Evolutionary conservation across 1,140 invertebrate species (phyloP).

Genomic region (Cydia strobilella): DNA sequence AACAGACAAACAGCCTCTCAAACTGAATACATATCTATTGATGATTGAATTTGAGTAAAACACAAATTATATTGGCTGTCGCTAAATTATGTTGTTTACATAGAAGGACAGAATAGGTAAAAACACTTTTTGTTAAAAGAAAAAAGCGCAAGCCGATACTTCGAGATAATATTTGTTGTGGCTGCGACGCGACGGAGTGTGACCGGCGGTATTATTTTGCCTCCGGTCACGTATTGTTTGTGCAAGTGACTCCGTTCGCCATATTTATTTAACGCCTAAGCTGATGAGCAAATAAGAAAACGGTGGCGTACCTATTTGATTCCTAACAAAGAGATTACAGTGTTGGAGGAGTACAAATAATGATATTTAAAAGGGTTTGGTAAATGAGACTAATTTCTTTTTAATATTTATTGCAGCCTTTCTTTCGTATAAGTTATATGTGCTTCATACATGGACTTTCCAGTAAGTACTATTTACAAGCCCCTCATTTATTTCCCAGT

Average conservation of each 20-base stretch:
- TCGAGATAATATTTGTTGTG: conserved; percentile 24
- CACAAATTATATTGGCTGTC: background rate
- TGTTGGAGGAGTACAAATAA: conserved; percentile 7
- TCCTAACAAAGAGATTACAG: background rate
- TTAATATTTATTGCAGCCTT: background rate
- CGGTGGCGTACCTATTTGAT: background rate
- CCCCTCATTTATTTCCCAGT: too few species aligned
- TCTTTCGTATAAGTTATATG: too few species aligned
- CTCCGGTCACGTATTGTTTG: conserved; percentile 28
- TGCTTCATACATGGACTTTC: too few species aligned
- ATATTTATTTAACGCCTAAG: conserved; percentile 24
- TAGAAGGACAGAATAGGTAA: background rate
- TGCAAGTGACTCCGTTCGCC: background rate
- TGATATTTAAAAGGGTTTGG: background rate
- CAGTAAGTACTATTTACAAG: too few species aligned
- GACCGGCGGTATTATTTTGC: conserved; percentile 25
- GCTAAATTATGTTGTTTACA: conserved; percentile 2
- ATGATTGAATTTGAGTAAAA: too few species aligned
- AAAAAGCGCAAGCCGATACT: background rate
- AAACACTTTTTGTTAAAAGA: background rate
- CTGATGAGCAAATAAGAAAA: conserved; percentile 27
- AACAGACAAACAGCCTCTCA: too few species aligned
- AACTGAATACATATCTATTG: too few species aligned
- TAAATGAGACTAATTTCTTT: background rate
- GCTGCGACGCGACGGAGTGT: conserved; percentile 18